A percentile compares a stretch with the other conserved stretches of the same genome.
These are phyloP conservation scores for Poeciliopsis turneri DNA, from an alignment of 2,797 vertebrate genomes.

Conservation along the genomic window DNA sequence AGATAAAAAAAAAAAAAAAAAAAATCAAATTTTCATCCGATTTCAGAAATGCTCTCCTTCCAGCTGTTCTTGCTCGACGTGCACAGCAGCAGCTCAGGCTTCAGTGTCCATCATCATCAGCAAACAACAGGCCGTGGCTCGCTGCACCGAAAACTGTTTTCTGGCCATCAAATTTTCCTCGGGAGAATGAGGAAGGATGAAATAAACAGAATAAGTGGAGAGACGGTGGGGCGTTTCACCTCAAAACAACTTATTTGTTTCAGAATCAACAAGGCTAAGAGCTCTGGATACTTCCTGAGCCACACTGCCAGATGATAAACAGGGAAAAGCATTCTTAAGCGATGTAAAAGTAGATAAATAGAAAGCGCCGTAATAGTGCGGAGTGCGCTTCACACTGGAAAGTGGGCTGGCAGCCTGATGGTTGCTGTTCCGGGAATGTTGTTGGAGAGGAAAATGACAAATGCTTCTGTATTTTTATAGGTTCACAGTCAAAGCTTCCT, in stretches of 20 bases:
- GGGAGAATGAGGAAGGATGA: slow-evolving; percentile 42
- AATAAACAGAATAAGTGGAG: slow-evolving; percentile 36
- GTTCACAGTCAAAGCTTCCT: slow-evolving; percentile 41
- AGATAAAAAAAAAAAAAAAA: slow-evolving; percentile 17
- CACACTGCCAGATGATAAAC: slow-evolving; percentile 36
- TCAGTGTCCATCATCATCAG: slow-evolving; percentile 44
- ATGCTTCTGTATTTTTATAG: slow-evolving; percentile 47
- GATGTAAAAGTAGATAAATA: slow-evolving; percentile 64
- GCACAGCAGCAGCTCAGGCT: slow-evolving; percentile 37
- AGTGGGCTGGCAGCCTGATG: slow-evolving; percentile 42
- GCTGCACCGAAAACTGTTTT: slow-evolving; percentile 40
- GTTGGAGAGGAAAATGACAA: slow-evolving; percentile 44
- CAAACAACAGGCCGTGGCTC: slow-evolving; percentile 37
- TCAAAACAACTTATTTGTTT: slow-evolving; percentile 54
- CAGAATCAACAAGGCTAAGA: slow-evolving; percentile 46
- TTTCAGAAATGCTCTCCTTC: slow-evolving; percentile 15
- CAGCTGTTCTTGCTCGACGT: slow-evolving; percentile 18
- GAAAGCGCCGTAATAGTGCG: slow-evolving; percentile 54
- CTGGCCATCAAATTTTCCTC: slow-evolving; percentile 50
- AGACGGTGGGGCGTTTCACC: slow-evolving; percentile 45
- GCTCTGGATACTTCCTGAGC: slow-evolving; percentile 41
- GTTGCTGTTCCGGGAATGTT: slow-evolving; percentile 30
- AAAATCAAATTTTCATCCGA: slow-evolving; percentile 1
- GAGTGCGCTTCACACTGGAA: slow-evolving; percentile 21
- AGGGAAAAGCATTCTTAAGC: slow-evolving; percentile 49